Conservation (phyloP, 2,888 invertebrate species). For the Nomada flava region DNA sequence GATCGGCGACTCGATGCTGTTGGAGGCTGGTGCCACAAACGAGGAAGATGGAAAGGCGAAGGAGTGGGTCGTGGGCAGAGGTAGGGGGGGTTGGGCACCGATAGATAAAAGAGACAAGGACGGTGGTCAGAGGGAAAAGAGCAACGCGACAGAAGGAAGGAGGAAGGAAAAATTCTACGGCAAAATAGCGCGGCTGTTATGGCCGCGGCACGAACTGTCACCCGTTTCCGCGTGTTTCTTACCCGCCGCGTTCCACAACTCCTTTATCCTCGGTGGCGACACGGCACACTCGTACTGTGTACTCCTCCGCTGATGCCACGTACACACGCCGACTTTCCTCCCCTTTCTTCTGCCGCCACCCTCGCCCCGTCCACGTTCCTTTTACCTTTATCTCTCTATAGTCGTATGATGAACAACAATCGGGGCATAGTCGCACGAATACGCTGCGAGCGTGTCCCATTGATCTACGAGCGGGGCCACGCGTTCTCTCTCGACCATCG, state of each 20-base stretch:
- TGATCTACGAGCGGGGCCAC: constrained; percentile 71
- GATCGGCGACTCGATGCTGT: constrained; percentile 76
- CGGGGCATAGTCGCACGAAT: constrained; percentile 68
- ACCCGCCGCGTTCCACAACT: constrained; percentile 74
- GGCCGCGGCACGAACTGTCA: constrained; percentile 82
- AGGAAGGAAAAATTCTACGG: constrained; percentile 72
- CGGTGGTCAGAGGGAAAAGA: constrained; percentile 42
- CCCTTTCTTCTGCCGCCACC: constrained; percentile 17
- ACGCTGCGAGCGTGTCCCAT: constrained; percentile 72
- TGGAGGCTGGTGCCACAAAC: constrained; percentile 63
- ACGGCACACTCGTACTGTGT: constrained; percentile 45
- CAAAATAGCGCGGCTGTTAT: constrained; percentile 82
- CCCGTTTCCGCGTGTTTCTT: constrained; percentile 83
- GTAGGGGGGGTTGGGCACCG: constrained; percentile 21
- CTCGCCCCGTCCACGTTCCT: constrained; percentile 32
- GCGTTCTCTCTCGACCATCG: constrained; percentile 60
- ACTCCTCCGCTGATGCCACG: constrained; percentile 53
- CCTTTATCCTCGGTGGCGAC: constrained; percentile 75
- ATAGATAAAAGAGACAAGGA: constrained; percentile 54
- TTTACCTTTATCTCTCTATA: constrained; percentile 46
- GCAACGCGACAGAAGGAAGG: constrained; percentile 24
- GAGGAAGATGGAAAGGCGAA: constrained; percentile 63
- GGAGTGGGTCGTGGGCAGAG: constrained; percentile 39
- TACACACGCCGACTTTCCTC: constrained; percentile 43
- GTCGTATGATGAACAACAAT: constrained; percentile 70